Conservation (phyloP, 2,888 invertebrate genomes). For the Chalcis sispes region DNA sequence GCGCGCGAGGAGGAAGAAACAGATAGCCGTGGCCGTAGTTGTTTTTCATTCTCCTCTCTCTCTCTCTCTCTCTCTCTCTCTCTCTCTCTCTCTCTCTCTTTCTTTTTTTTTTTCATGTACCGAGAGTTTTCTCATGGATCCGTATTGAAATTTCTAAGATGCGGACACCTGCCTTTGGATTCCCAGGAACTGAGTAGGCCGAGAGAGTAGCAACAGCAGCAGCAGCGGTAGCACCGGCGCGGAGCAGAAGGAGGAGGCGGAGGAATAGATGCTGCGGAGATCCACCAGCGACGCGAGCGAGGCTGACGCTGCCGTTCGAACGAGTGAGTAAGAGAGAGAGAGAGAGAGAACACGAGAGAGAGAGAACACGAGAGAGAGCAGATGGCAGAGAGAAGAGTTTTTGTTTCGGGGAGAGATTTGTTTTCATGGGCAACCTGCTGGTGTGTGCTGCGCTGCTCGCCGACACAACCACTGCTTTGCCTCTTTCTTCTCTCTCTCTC, state of each 20-base stretch:
- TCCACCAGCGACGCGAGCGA: no score
- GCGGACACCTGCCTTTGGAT: conserved; percentile 69
- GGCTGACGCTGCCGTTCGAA: no score
- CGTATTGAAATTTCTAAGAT: conserved; percentile 70
- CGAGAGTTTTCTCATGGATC: conserved; percentile 60
- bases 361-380: conserved; percentile 53
- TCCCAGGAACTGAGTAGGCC: conserved; percentile 52
- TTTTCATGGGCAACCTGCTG: conserved; percentile 65
- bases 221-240: conserved; percentile 39
- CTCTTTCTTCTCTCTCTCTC: no score
- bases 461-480: no score
- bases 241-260: no score
- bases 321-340: neutral
- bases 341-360: neutral
- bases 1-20: neutral
- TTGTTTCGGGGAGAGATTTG: conserved; percentile 69
- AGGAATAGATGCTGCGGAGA: conserved; percentile 9
- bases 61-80: no score
- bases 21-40: neutral
- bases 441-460: no score
- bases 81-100: conserved; percentile 56
- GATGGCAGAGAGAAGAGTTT: conserved; percentile 67
- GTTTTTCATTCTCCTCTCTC: no score
- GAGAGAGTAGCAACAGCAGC: conserved; percentile 29
- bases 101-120: conserved; percentile 59